These are phyloP conservation scores for Formica aserva DNA, from an alignment of 2,888 invertebrate genomes.

Conservation along the genomic window DNA sequence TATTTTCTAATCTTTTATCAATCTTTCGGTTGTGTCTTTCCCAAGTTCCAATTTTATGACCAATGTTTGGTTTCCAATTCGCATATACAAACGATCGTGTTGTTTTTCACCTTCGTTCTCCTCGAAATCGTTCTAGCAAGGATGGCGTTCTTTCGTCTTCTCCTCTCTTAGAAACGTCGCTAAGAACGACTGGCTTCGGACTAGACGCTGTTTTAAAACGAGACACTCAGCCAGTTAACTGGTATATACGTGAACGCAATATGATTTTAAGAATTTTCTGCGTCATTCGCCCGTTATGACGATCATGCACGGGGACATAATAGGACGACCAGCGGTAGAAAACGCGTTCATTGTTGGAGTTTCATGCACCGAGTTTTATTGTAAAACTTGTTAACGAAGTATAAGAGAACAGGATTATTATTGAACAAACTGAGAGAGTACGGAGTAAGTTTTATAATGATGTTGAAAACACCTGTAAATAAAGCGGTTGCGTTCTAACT, in stretches of 20 bases:
- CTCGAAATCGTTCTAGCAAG: background rate
- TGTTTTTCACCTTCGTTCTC: background rate
- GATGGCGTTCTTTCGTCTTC: background rate
- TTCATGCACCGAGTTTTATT: slow-evolving; percentile 20
- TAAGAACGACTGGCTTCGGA: slow-evolving; percentile 13
- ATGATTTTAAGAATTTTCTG: slow-evolving; percentile 57
- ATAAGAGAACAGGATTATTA: slow-evolving; percentile 19
- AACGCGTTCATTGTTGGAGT: slow-evolving; percentile 1
- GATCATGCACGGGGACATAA: slow-evolving; percentile 16
- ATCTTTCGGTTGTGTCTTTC: background rate
- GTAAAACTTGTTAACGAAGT: slow-evolving; percentile 32
- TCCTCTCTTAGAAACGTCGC: slow-evolving; percentile 26
- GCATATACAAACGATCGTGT: background rate
- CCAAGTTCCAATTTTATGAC: background rate
- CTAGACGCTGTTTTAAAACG: slow-evolving; percentile 55
- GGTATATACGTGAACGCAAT: slow-evolving; percentile 71
- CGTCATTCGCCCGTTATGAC: slow-evolving; percentile 69
- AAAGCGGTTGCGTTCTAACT: slow-evolving; percentile 1
- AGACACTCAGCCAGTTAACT: slow-evolving; percentile 64
- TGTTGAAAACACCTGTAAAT: slow-evolving; percentile 22
- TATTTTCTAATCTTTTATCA: background rate
- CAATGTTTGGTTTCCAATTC: background rate
- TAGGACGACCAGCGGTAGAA: background rate
- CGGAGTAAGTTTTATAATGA: slow-evolving; percentile 27
- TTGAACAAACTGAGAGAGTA: slow-evolving; percentile 27